These are phyloP conservation scores for Aplidium turbinatum DNA, from an alignment of 23 tunicate genomes.

Conservation along the genomic window DNA sequence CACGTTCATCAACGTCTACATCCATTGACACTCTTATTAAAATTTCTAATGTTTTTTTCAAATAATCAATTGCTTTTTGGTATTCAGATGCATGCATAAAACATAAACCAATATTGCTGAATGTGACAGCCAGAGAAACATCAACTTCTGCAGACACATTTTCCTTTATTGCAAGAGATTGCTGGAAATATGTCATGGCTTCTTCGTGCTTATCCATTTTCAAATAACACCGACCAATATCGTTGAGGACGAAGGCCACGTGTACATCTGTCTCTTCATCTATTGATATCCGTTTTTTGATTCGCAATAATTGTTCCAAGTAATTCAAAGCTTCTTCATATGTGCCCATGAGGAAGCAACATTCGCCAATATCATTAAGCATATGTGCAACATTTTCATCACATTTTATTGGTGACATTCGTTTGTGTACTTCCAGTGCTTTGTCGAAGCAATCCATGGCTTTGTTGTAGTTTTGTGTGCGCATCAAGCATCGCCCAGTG, in stretches of 20 bases:
- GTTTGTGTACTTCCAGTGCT: not conserved
- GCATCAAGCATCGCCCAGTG: not conserved
- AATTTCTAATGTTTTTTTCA: no score
- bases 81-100: no score
- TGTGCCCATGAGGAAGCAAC: not conserved
- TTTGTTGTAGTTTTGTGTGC: not conserved
- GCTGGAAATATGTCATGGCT: not conserved
- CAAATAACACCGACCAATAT: not conserved
- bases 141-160: not conserved
- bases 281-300: not conserved
- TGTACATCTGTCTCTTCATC: not conserved
- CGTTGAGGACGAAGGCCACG: not conserved
- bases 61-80: no score
- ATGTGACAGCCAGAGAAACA: not conserved
- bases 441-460: not conserved
- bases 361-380: not conserved
- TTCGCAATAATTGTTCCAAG: not conserved
- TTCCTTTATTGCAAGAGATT: not conserved
- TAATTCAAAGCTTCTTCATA: not conserved
- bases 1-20: no score
- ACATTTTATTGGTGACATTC: not conserved
- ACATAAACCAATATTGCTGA: not conserved
- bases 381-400: not conserved
- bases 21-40: no score
- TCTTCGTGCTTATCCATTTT: not conserved